phyloP scores from a whole-genome alignment of 2,888 invertebrate genomes.

The Pandemis cinnamomeana region DNA sequence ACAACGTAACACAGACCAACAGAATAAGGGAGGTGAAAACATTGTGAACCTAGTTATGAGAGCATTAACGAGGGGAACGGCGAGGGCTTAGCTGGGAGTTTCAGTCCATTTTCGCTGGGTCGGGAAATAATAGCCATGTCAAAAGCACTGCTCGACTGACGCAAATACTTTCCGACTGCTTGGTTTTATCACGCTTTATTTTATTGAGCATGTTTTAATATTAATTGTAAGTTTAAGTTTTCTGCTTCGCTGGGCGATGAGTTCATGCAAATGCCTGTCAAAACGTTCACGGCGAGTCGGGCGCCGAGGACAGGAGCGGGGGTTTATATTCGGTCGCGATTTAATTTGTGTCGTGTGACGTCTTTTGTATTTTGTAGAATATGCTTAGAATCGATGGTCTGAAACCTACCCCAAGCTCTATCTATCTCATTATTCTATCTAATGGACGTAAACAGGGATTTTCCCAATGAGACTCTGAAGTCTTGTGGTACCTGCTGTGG shows the following conservation, averaged over 20 bases:
- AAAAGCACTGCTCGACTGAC: constrained; percentile 74
- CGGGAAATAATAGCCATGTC: constrained; percentile 77
- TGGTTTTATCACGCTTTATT: constrained; percentile 64
- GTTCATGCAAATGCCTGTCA: constrained; percentile 72
- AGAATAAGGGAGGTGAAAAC: constrained; percentile 28
- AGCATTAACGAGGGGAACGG: constrained; percentile 47
- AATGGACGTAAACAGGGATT: too few species aligned
- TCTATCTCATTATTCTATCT: too few species aligned
- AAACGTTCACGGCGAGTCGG: constrained; percentile 59
- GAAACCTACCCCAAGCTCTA: not conserved
- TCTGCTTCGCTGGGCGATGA: constrained; percentile 65
- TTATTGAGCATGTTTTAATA: constrained; percentile 82
- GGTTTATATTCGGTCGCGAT: constrained; percentile 53
- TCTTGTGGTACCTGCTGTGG: too few species aligned
- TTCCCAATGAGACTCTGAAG: too few species aligned
- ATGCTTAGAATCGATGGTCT: not conserved
- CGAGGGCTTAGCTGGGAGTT: constrained; percentile 24
- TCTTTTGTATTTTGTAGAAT: not conserved
- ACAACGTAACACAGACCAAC: constrained; percentile 48
- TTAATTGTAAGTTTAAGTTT: constrained; percentile 83
- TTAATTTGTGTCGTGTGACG: constrained; percentile 22
- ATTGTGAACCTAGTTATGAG: constrained; percentile 42
- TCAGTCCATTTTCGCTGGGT: constrained; percentile 52
- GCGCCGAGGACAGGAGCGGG: constrained; percentile 45
- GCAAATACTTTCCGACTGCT: constrained; percentile 79